Base-by-base conservation (phyloP, 2,888 invertebrate species). In the Sialis lutaria region DNA sequence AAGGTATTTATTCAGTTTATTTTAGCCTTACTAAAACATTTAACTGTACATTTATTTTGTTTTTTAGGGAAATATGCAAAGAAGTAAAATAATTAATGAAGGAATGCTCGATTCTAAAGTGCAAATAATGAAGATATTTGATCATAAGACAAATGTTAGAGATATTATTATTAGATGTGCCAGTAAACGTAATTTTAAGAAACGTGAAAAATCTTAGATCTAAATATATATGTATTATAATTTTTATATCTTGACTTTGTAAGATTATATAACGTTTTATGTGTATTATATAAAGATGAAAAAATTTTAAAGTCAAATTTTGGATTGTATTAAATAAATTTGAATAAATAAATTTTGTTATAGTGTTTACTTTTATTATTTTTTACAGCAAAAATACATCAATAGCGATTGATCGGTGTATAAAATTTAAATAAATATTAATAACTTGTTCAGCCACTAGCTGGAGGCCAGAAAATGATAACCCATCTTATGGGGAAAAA, bases 91-190 rank as follows among this genome's bases (percentile, higher is more conserved):
- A 51, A 87, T 93, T 40, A 83, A 85, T 52, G 93, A 95, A 61
- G 91, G 92, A 51, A 82, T 93, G 65, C 75, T 77, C 51, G 95
- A 95, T 61, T 89, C 92, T 1, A 82, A 86, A 56, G 75, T 78
- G 50, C 88, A 90, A 62, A 82, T 93, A 52, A 79, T 89, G 63
- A 84, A 88, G 58, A 84, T 93, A 51, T 86, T 93, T 60, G 89
- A 91, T 53, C 93, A 95, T 63, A 88, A 91, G 65, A 77, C 78
- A 46, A 83, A 86, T 55, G 87, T 93, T 37, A 77, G 82, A 10
- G 92, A 93, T 60, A 90, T 95, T 56, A 78, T 96, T 49, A 82
- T 80, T 57, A 80, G 91, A 55, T 90, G 91, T 68, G 84, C 88
- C 53, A 91, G 90, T 61, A 93, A 93, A 67, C 72, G 93, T 52